Evolutionary conservation across 1,140 invertebrate genomes (phyloP), one percentile per base, ranked within the genome.

Genomic region (Papilio polyxenes): DNA sequence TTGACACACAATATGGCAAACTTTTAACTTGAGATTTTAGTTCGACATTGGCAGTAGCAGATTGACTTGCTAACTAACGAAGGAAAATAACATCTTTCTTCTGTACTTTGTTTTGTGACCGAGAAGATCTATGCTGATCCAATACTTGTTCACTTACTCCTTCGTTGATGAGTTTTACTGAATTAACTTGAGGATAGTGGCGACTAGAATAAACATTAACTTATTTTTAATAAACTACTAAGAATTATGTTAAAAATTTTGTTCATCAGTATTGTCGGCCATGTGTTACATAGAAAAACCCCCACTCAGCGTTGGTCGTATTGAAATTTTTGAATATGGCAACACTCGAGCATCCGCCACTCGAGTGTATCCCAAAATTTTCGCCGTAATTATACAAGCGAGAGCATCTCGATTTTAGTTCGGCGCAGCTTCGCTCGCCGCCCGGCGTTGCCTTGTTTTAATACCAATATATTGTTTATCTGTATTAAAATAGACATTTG

Each of bases 271-370:
- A 51, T 20, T 1, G 0, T 0, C 2, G 53, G 1, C 86, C 72
- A 86, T 90, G 76, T 92, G 87, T 90, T 81, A 31, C 82, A 31
- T 40, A 69, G 74, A 65, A 84, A 86, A 89, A 62, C 83, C 87
- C 88, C 87, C 85, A 85, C 84, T 85, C 85, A 85, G 82, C 84
- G 86, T 84, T 86, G 89, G 89, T 86, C 81, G 91, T 92, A 92
- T 92, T 92, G 92, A 91, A 92, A 92, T 92, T 92, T 92, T 93
- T 91, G 92, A 93, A 92, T 92, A 92, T 90, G 92, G 88, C 90
- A 90, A 92, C 91, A 91, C 91, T 92, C 89, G 90, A 93, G 87
- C 77, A 89, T 87, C 83, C 85, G 82, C 85, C 84, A 87, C 86
- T 89, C 87, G 89, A 92, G 92, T 91, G 91, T 92, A 93, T 92